Percentiles rank a stretch among this genome's conserved stretches.
Conservation (phyloP, 2,113 vertebrate genomes). For the Peromyscus californicus region DNA sequence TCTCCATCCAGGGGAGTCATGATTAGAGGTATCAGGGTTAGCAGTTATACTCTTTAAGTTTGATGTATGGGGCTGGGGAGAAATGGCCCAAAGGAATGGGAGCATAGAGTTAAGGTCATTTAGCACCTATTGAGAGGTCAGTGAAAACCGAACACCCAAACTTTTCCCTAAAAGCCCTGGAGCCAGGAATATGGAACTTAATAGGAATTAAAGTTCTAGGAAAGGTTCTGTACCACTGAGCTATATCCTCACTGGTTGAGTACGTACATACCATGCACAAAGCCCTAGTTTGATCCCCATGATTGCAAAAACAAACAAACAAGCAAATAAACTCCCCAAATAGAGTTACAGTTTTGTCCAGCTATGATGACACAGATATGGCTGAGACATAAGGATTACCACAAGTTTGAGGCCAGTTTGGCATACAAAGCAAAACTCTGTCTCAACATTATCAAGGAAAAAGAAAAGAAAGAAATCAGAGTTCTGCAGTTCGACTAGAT, state of each 20-base stretch:
- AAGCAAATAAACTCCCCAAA: not conserved
- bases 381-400: not conserved
- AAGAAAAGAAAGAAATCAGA: conserved; percentile 6
- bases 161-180: not conserved
- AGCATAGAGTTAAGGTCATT: not conserved
- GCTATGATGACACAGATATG: not conserved
- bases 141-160: not conserved
- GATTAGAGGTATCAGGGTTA: not conserved
- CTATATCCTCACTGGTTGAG: not conserved
- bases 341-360: not conserved
- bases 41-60: not conserved
- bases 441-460: not conserved
- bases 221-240: not conserved
- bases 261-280: not conserved
- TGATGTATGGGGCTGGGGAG: not conserved
- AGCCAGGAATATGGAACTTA: conserved; percentile 13
- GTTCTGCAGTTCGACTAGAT: not conserved
- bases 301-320: not conserved
- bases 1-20: not conserved
- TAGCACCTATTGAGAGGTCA: not conserved
- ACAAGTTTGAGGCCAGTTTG: not conserved
- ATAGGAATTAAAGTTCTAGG: conserved; percentile 19
- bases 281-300: not conserved
- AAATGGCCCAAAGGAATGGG: not conserved
- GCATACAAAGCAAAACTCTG: not conserved